Percentiles rank a stretch among this genome's conserved stretches.
phyloP scores from a whole-genome alignment of 2,888 invertebrate genomes.

The Cephus pygmeus region DNA sequence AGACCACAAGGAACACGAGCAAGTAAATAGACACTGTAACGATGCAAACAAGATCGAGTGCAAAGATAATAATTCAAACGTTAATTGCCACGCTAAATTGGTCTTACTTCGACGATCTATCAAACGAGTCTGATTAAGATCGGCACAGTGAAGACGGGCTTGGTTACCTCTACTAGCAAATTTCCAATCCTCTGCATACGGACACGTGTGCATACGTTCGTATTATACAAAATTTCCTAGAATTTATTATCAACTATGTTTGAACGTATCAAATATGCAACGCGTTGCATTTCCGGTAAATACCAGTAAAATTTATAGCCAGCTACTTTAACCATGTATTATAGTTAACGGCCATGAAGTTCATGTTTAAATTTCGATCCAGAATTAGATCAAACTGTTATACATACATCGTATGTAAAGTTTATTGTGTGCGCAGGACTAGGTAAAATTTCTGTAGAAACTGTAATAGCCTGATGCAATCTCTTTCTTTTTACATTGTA shows the following conservation, averaged over 20 bases:
- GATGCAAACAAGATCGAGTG: constrained; percentile 26
- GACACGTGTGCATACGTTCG: neutral
- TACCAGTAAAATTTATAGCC: neutral
- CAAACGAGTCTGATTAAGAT: constrained; percentile 11
- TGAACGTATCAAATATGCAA: neutral
- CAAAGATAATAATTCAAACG: constrained; percentile 39
- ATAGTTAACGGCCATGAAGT: neutral
- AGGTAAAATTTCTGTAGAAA: neutral
- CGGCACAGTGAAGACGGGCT: neutral
- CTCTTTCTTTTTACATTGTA: neutral
- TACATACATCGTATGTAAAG: neutral
- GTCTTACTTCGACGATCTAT: constrained; percentile 28
- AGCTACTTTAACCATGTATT: neutral
- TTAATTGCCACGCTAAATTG: constrained; percentile 38
- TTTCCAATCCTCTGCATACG: neutral
- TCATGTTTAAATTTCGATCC: neutral
- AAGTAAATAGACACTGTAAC: neutral
- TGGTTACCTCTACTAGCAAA: neutral
- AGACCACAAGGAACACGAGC: neutral
- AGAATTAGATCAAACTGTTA: neutral
- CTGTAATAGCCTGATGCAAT: neutral
- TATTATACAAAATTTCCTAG: neutral
- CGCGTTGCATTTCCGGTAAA: neutral
- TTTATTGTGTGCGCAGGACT: neutral
- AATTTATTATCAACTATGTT: neutral